Base-by-base conservation (phyloP, 2,888 invertebrate genomes). In the Azorinus chamasolen region DNA sequence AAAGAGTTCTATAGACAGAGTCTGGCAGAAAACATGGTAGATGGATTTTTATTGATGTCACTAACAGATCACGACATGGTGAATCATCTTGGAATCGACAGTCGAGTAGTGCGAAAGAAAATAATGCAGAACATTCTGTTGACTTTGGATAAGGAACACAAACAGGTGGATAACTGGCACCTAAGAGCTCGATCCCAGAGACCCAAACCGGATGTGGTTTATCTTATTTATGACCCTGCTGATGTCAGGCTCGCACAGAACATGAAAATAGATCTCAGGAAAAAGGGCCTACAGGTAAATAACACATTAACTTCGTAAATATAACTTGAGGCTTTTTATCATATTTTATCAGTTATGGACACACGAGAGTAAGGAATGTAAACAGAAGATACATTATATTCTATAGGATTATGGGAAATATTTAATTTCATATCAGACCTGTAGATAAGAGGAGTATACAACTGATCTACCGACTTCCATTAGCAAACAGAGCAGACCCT, bases 1-100 rank as follows among this genome's bases (percentile, higher is more conserved):
- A 91, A 91, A 64, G 92, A 92, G 72, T 92, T 92, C 62, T 92
- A 92, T 70, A 77, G 92, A 6, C 92, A 92, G 76, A 91, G 89
- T 62, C 64, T 92, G 39, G 92, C 92, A 4, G 92, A 92, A 78
- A 84, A 87, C 50, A 90, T 90, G 90, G 89, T 92, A 20, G 92
- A 92, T 76, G 92, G 92, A 0, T 92, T 92, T 77, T 83, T 92
- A n/a, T 81, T 92, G n/a, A 89, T 91, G 89, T 90, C 91, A 0
- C 79, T 92, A 41, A 91, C 91, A 1, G 92, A 92, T 59, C 87
- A 88, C 45, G 92, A 92, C 74, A 90, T 92, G 92, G 85, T 89
- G 2, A 78, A 81, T 6, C 86, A 90, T 41, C 78, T 92, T 14
- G 90, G 90, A 5, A 90, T 92, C 22, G 92, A 92, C 79, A 92